phyloP scores from a whole-genome alignment of 2,888 invertebrate genomes.

The Lamproptera curius region DNA sequence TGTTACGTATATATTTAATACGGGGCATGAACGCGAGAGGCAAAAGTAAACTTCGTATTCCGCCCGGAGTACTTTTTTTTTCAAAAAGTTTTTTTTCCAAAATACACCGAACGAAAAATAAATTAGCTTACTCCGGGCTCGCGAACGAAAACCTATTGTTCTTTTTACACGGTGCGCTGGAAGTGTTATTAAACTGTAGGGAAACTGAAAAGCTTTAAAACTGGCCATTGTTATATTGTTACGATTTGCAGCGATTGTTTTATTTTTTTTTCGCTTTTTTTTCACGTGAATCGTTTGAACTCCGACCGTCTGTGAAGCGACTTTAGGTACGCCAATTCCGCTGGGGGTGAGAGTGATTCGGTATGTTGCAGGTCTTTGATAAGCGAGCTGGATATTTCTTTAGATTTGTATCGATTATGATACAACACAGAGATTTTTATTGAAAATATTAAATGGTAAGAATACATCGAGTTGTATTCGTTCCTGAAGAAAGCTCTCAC shows the following conservation, averaged over 20 bases:
- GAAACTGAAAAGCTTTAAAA: constrained; percentile 7
- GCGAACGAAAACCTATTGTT: constrained; percentile 4
- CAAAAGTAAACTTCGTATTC: background rate
- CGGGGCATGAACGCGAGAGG: background rate
- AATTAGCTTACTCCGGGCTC: background rate
- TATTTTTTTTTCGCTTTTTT: background rate
- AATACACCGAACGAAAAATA: background rate
- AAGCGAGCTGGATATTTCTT: too few species aligned
- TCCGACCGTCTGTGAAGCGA: background rate
- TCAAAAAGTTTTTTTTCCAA: too few species aligned
- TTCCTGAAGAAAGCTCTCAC: too few species aligned
- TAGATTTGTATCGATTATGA: too few species aligned
- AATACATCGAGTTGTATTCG: too few species aligned
- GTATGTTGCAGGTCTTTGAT: too few species aligned
- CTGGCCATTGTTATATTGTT: constrained; percentile 5
- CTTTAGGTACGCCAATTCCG: background rate
- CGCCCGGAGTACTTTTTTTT: background rate
- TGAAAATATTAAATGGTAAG: too few species aligned
- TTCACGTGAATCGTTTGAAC: background rate
- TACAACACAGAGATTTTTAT: too few species aligned
- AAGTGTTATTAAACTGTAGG: constrained; percentile 15
- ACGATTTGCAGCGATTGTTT: background rate
- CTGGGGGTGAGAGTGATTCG: too few species aligned
- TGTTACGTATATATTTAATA: too few species aligned
- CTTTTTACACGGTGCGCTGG: constrained; percentile 8